Evolutionary conservation across 2,797 vertebrate genomes (phyloP), one percentile per base, ranked within the genome.

Genomic region (Anguilla marmorata): DNA sequence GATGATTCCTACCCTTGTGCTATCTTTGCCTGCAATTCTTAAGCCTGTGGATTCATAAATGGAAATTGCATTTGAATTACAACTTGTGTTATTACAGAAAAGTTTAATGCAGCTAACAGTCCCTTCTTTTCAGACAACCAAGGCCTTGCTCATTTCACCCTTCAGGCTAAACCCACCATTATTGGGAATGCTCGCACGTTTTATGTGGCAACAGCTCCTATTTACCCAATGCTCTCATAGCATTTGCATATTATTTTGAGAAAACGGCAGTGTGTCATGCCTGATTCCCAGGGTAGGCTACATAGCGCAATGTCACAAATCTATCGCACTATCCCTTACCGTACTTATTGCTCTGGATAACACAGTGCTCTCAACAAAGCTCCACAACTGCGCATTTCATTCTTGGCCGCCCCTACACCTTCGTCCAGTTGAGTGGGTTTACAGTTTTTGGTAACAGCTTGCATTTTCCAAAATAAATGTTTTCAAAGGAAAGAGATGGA

Each of bases 171-270:
- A 48, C 19, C 41, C 21, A 24, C 37, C 45, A 50, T 82, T 82
- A 50, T 6, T 48, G 41, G 6, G 76, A 48, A 48, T 19, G 19
- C 45, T n/a, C 8, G 5, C 84, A 60, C 21, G 45, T 8, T 85
- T 33, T 58, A 58, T 50, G 24, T 63, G 54, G 30, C 84, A 60
- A 85, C 84, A 66, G 54, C 14, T 60, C 30, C 8, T 85, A 85
- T 85, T 85, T 85, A 63, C 58, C 33, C 37, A 45, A 85, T 41
- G 66, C 30, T 41, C 30, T 24, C 33, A 37, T 2, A 37, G 6
- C 30, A 85, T 63, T 60, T 63, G 16, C 84, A 41, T 63, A 85
- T 24, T 85, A 24, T 85, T 85, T 33, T 60, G 56, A 19, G n/a
- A 54, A 85, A 85, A 85, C 54, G 21, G 21, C 11, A 21, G 4